These are phyloP conservation scores for Calliphora vomitoria DNA, from an alignment of 2,888 invertebrate genomes.

Conservation along the genomic window DNA sequence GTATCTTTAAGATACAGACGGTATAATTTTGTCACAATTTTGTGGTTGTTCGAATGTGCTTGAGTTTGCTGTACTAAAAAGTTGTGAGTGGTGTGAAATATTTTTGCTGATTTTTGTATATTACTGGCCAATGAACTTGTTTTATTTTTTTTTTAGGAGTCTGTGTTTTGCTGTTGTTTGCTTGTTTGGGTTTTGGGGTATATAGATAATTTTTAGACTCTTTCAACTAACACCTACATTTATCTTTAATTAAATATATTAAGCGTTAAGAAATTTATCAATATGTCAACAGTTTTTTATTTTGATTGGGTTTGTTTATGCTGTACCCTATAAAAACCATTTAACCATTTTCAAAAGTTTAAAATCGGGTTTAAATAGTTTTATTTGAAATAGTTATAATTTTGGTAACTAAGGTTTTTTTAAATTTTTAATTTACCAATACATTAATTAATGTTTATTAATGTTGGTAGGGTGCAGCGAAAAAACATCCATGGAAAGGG, in stretches of 20 bases:
- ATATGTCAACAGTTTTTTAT: constrained; percentile 51
- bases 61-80: background rate
- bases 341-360: too few species aligned
- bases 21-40: constrained; percentile 21
- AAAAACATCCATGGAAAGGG: too few species aligned
- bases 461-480: too few species aligned
- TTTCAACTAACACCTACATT: constrained; percentile 55
- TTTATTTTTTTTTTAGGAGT: constrained; percentile 51
- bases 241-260: constrained; percentile 53
- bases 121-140: constrained; percentile 57
- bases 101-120: constrained; percentile 16
- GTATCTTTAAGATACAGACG: background rate
- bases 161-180: constrained; percentile 5
- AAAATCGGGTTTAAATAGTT: too few species aligned
- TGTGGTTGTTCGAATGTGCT: background rate
- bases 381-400: too few species aligned
- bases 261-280: constrained; percentile 63
- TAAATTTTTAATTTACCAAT: too few species aligned
- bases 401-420: too few species aligned
- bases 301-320: background rate
- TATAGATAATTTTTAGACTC: constrained; percentile 6
- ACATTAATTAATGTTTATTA: too few species aligned
- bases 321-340: background rate
- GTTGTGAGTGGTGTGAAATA: constrained; percentile 42
- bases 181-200: background rate